A percentile compares a stretch with the other conserved stretches of the same genome.
phyloP scores from a whole-genome alignment of 2,797 vertebrate species.

The Sebastes wilsoni region DNA sequence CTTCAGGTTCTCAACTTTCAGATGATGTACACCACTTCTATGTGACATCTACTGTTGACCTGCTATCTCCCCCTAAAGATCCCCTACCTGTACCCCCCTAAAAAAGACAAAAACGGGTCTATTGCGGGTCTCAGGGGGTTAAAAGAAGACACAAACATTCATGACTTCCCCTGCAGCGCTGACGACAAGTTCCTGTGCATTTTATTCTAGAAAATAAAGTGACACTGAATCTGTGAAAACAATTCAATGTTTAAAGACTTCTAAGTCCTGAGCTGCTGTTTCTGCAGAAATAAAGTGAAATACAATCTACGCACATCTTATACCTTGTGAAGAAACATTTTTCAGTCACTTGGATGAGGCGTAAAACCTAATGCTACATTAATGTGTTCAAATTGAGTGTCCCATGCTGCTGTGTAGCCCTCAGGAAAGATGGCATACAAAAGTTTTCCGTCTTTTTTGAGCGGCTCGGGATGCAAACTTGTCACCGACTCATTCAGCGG shows the following conservation, averaged over 20 bases:
- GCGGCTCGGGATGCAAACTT: slow-evolving; percentile 20
- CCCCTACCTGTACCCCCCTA: no score
- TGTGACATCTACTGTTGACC: no score
- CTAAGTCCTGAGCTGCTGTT: neutral
- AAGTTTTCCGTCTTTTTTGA: slow-evolving; percentile 2
- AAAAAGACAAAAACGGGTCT: no score
- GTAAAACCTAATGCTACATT: neutral
- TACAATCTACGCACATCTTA: neutral
- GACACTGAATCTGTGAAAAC: neutral
- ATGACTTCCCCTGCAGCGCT: neutral
- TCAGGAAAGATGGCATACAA: slow-evolving; percentile 11
- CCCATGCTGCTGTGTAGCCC: slow-evolving; percentile 10
- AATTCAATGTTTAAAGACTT: neutral
- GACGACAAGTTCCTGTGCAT: neutral
- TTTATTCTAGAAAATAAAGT: neutral
- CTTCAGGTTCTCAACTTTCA: no score
- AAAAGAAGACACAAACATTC: neutral
- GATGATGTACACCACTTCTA: no score
- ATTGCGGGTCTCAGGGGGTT: no score
- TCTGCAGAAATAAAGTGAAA: neutral
- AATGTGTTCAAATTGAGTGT: neutral
- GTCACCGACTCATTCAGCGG: slow-evolving; percentile 21
- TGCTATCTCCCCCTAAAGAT: no score
- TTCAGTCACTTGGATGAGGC: neutral
- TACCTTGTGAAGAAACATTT: neutral